Conservation (phyloP, 2,797 vertebrate species). For the Intellagama lesueurii region DNA sequence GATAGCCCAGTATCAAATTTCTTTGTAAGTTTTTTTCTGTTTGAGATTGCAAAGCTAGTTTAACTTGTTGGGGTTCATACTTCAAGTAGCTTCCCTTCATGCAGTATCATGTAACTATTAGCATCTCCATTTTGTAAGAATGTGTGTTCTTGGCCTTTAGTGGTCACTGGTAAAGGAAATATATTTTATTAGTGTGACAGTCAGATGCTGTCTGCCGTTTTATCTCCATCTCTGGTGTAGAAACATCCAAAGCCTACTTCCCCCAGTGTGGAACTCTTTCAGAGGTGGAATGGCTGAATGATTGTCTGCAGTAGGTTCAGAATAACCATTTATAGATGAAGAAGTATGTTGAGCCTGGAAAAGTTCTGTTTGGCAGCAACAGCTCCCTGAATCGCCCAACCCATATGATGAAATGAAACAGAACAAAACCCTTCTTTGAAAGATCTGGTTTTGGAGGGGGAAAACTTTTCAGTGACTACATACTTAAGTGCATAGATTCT, state of each 20-base stretch:
- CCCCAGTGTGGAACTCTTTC: not conserved
- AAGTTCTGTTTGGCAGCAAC: too few species aligned
- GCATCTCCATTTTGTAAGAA: not conserved
- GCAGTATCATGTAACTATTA: not conserved
- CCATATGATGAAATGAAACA: not conserved
- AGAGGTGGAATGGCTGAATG: not conserved
- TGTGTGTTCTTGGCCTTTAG: not conserved
- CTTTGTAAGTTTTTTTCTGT: not conserved
- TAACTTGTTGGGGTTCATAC: not conserved
- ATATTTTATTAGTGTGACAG: not conserved
- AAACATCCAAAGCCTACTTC: not conserved
- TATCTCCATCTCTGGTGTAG: not conserved
- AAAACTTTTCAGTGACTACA: not conserved
- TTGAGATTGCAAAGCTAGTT: not conserved
- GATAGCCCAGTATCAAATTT: not conserved
- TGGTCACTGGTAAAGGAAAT: not conserved
- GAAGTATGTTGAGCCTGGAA: not conserved
- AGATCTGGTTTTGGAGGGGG: not conserved
- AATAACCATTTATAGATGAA: not conserved
- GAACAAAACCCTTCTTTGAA: not conserved
- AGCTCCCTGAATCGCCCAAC: not conserved
- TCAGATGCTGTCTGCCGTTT: not conserved
- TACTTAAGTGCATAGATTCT: not conserved
- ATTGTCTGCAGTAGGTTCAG: not conserved
- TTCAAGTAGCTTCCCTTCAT: not conserved